Evolutionary conservation across 2,797 vertebrate genomes (phyloP).

Genomic region (Anguilla marmorata): DNA sequence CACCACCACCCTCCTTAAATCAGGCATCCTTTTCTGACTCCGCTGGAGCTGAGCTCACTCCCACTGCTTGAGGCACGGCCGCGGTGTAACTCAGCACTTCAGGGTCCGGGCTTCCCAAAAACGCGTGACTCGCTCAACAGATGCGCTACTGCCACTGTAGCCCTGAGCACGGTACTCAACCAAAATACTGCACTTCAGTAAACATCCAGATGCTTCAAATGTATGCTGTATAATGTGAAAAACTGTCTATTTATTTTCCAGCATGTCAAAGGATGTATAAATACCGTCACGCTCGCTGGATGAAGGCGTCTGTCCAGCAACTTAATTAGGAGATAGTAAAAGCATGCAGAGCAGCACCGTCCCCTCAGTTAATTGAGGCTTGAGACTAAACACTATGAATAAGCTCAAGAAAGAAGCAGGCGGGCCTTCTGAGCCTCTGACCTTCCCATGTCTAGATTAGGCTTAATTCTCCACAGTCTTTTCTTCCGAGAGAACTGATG

Average conservation of each 20-base stretch:
- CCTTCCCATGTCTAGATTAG: background rate
- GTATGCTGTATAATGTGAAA: background rate
- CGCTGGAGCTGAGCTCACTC: background rate
- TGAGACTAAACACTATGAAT: background rate
- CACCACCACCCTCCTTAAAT: background rate
- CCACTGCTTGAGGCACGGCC: background rate
- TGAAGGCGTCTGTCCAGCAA: background rate
- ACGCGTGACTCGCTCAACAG: background rate
- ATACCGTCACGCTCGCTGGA: background rate
- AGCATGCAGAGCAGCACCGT: background rate
- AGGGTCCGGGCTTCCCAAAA: background rate
- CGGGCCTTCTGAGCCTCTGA: background rate
- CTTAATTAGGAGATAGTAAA: background rate
- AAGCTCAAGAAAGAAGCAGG: background rate
- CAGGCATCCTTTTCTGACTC: background rate
- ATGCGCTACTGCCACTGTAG: background rate
- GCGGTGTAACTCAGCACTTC: background rate
- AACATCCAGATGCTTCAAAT: background rate
- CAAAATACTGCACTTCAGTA: background rate
- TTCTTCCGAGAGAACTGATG: background rate
- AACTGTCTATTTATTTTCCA: background rate
- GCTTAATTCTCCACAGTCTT: slow-evolving; percentile 1
- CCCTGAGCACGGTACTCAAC: background rate
- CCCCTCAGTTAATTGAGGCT: background rate
- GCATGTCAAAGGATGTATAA: background rate